Conservation (phyloP, 1,140 invertebrate genomes). For the Trachymyrmex septentrionalis region DNA sequence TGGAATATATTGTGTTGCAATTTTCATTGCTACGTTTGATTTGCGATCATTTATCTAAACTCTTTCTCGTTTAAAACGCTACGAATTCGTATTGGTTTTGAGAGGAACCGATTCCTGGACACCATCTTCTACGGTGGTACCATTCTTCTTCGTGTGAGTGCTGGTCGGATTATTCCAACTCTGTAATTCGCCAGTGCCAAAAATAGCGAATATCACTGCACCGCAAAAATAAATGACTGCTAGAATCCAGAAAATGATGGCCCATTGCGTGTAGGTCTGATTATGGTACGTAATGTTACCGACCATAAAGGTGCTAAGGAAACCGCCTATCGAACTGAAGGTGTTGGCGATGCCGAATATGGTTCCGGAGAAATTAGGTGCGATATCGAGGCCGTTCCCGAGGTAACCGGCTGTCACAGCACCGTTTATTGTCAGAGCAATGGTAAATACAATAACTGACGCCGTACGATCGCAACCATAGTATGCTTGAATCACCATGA, state of each 20-base stretch:
- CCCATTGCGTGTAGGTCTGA: slow-evolving; percentile 93
- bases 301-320: slow-evolving; percentile 94
- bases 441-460: slow-evolving; percentile 92
- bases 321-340: slow-evolving; percentile 95
- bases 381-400: slow-evolving; percentile 95
- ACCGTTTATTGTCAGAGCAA: slow-evolving; percentile 93
- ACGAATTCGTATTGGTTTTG: slow-evolving; percentile 71
- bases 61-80: background rate
- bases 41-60: background rate
- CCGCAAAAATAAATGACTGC: slow-evolving; percentile 91
- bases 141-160: slow-evolving; percentile 44
- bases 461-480: slow-evolving; percentile 90
- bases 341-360: slow-evolving; percentile 97
- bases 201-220: slow-evolving; percentile 89
- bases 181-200: slow-evolving; percentile 91
- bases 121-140: slow-evolving; percentile 17
- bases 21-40: background rate
- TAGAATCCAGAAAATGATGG: slow-evolving; percentile 94
- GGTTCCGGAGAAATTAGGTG: slow-evolving; percentile 95
- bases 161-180: slow-evolving; percentile 87
- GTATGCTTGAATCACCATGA: slow-evolving; percentile 91
- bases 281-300: slow-evolving; percentile 92
- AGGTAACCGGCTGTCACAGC: slow-evolving; percentile 95
- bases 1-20: slow-evolving; percentile 48
- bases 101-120: slow-evolving; percentile 70